A percentile compares a stretch with the other conserved stretches of the same genome.
Conservation (phyloP, 2,888 invertebrate species). For the Apamea crenata region DNA sequence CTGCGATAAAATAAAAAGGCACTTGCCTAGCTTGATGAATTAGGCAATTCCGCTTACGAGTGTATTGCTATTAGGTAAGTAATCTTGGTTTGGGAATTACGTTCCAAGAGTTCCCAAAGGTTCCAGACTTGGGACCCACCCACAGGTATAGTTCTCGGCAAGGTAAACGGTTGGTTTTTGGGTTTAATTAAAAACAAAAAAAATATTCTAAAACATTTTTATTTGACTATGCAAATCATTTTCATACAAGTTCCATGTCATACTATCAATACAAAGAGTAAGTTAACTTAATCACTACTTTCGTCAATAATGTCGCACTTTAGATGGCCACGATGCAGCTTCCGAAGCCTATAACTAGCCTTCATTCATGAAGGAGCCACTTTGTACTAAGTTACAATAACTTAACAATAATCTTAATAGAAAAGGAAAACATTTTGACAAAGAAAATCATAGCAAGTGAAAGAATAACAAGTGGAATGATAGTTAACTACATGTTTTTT, state of each 20-base stretch:
- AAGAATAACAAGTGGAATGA: conserved; percentile 88
- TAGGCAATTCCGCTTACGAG: background rate
- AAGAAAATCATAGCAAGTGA: conserved; percentile 79
- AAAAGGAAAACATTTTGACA: conserved; percentile 73
- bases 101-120: background rate
- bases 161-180: background rate
- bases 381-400: conserved; percentile 87
- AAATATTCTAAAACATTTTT: conserved; percentile 86
- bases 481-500: conserved; percentile 61
- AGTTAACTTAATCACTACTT: conserved; percentile 82
- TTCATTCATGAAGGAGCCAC: conserved; percentile 80
- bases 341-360: conserved; percentile 79
- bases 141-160: background rate
- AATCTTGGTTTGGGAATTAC: background rate
- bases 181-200: conserved; percentile 56
- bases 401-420: conserved; percentile 78
- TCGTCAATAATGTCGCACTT: conserved; percentile 84
- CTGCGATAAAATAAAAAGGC: background rate
- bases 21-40: background rate
- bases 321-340: conserved; percentile 87
- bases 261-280: conserved; percentile 82
- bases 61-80: conserved; percentile 14
- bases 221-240: conserved; percentile 87
- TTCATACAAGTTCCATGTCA: conserved; percentile 83
- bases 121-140: background rate